Percentiles rank a stretch among this genome's conserved stretches.
Evolutionary conservation across 2,797 vertebrate species (phyloP).

Genomic region (Glossophaga mutica): DNA sequence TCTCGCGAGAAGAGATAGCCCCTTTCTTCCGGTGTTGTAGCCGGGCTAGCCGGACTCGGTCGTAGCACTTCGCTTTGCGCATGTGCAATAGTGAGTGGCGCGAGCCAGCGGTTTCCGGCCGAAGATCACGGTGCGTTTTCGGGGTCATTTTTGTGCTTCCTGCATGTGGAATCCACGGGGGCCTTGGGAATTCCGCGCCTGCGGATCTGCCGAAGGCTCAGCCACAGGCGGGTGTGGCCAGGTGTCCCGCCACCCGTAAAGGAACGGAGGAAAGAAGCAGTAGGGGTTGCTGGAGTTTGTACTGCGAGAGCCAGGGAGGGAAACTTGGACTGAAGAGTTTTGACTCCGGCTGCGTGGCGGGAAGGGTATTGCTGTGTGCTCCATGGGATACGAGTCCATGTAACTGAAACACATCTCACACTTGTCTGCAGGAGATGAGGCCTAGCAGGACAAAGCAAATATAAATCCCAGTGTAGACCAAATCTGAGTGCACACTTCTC

Average conservation of each 20-base stretch:
- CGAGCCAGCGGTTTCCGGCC: constrained; percentile 23
- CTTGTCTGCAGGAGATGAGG: neutral
- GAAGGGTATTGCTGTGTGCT: neutral
- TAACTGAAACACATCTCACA: neutral
- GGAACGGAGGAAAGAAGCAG: neutral
- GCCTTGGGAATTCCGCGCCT: neutral
- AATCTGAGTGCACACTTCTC: neutral
- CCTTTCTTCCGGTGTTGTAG: constrained; percentile 49
- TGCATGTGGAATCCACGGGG: neutral
- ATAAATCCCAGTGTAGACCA: neutral
- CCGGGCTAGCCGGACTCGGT: rapidly evolving
- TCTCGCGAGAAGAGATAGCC: constrained; percentile 40
- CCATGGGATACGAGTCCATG: rapidly evolving
- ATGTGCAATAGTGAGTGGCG: constrained; percentile 37
- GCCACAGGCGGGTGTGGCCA: neutral
- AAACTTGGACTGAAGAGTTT: neutral
- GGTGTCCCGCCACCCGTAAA: neutral
- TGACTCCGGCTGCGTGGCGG: neutral
- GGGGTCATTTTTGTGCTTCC: constrained; percentile 13
- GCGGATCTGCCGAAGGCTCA: neutral
- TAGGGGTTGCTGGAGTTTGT: neutral
- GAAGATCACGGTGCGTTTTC: constrained; percentile 58
- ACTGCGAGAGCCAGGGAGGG: neutral
- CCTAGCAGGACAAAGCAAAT: neutral
- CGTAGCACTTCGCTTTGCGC: neutral